Evolutionary conservation across 2,888 invertebrate genomes (phyloP).

Genomic region (Macaria notata): DNA sequence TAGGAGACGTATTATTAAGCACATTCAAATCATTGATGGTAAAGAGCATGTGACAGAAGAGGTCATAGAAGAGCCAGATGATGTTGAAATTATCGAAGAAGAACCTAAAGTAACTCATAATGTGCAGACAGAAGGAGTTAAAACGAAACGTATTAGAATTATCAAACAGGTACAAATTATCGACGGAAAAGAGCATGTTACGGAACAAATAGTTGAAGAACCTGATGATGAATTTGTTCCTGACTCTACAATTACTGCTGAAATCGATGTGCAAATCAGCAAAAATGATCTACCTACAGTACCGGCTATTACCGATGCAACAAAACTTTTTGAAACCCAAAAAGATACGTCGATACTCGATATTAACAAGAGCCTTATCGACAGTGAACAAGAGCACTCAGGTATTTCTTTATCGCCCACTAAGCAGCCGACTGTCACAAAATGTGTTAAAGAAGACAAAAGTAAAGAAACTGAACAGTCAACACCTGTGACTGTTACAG

Average conservation of each 20-base stretch:
- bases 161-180: constrained; percentile 87
- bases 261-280: constrained; percentile 51
- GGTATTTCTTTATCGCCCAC: constrained; percentile 9
- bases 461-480: background rate
- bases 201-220: constrained; percentile 90
- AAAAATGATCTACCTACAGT: constrained; percentile 23
- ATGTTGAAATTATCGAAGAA: constrained; percentile 87
- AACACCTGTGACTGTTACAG: constrained; percentile 1
- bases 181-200: constrained; percentile 90
- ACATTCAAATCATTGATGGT: constrained; percentile 90
- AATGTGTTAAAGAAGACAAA: background rate
- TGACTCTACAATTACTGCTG: constrained; percentile 53
- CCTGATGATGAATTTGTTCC: constrained; percentile 78
- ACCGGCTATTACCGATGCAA: background rate
- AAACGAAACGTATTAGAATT: constrained; percentile 77
- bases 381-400: constrained; percentile 38
- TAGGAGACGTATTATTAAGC: constrained; percentile 87
- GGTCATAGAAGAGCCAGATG: constrained; percentile 92
- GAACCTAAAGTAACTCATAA: constrained; percentile 63
- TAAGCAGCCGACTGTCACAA: constrained; percentile 7
- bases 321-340: constrained; percentile 6
- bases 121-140: constrained; percentile 54
- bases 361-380: constrained; percentile 34
- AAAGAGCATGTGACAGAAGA: constrained; percentile 92
- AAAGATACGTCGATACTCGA: constrained; percentile 25